Conservation (phyloP, 1,140 invertebrate genomes). For the Caenorhabditis latens region DNA sequence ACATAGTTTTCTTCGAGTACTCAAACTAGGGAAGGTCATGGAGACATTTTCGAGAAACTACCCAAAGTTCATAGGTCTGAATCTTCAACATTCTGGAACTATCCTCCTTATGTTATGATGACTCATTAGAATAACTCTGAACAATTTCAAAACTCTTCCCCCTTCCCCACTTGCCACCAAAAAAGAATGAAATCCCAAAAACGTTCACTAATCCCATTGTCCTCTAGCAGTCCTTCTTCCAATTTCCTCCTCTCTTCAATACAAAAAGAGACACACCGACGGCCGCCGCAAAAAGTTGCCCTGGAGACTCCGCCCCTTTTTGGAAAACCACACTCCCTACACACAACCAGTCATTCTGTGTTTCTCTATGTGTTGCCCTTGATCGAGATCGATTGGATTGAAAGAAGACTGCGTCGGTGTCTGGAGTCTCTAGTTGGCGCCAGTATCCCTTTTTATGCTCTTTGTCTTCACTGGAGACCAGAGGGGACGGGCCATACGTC, state of each 20-base stretch:
- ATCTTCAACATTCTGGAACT: too few relatives aligned
- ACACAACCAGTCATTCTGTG: constrained; percentile 24
- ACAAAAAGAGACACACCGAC: neutral
- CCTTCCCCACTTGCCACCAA: too few relatives aligned
- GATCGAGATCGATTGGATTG: constrained; percentile 22
- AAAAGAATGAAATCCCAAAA: too few relatives aligned
- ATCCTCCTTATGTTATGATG: too few relatives aligned
- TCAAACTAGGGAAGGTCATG: too few relatives aligned
- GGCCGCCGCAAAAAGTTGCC: too few relatives aligned
- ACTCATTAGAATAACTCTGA: too few relatives aligned
- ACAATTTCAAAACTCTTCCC: too few relatives aligned
- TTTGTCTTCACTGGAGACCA: neutral
- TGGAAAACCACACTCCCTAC: constrained; percentile 4
- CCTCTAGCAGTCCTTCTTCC: neutral
- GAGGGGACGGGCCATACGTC: neutral
- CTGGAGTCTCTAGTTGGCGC: neutral
- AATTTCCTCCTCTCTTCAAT: neutral
- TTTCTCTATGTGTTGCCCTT: constrained; percentile 8
- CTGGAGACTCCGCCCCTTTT: constrained; percentile 3
- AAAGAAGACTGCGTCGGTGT: neutral
- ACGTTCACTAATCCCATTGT: constrained; percentile 10
- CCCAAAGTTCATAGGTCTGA: too few relatives aligned
- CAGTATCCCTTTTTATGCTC: neutral
- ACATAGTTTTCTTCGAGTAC: too few relatives aligned
- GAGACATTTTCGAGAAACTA: too few relatives aligned